Conservation (phyloP, 1,140 invertebrate species). For the Calosoma granatense region DNA sequence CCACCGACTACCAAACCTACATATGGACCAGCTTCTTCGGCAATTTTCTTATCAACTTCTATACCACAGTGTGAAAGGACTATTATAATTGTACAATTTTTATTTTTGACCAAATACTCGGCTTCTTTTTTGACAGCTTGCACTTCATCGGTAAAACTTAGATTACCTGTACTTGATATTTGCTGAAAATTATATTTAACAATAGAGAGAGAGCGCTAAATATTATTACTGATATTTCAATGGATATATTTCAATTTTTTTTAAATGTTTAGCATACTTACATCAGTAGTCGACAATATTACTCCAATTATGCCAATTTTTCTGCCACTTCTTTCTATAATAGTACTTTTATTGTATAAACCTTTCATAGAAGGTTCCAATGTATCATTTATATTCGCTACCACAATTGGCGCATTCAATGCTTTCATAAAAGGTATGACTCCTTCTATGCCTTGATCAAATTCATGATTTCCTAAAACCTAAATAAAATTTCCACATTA, state of each 20-base stretch:
- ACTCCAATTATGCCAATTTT: constrained; percentile 78
- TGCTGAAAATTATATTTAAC: constrained; percentile 32
- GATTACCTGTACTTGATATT: constrained; percentile 45
- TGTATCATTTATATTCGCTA: constrained; percentile 64
- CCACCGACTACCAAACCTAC: constrained; percentile 72
- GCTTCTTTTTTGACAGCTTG: constrained; percentile 54
- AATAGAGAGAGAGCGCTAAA: neutral
- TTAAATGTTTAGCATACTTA: too few relatives aligned
- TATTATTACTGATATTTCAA: neutral
- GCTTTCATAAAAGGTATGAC: constrained; percentile 60
- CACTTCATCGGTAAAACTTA: constrained; percentile 58
- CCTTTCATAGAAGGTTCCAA: constrained; percentile 56
- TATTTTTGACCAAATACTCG: constrained; percentile 43
- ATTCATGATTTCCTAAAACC: constrained; percentile 85
- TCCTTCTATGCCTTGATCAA: constrained; percentile 67
- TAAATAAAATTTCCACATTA: constrained; percentile 31
- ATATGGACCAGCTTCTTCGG: constrained; percentile 42
- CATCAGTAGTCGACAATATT: constrained; percentile 51
- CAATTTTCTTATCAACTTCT: constrained; percentile 56
- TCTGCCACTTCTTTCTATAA: constrained; percentile 43
- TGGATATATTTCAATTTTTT: too few relatives aligned
- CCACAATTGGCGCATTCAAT: constrained; percentile 55
- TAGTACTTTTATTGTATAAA: constrained; percentile 47
- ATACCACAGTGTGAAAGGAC: constrained; percentile 71
- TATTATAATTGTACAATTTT: constrained; percentile 61